Conservation (phyloP, 2,113 vertebrate genomes). For the Percopsis transmontana region DNA sequence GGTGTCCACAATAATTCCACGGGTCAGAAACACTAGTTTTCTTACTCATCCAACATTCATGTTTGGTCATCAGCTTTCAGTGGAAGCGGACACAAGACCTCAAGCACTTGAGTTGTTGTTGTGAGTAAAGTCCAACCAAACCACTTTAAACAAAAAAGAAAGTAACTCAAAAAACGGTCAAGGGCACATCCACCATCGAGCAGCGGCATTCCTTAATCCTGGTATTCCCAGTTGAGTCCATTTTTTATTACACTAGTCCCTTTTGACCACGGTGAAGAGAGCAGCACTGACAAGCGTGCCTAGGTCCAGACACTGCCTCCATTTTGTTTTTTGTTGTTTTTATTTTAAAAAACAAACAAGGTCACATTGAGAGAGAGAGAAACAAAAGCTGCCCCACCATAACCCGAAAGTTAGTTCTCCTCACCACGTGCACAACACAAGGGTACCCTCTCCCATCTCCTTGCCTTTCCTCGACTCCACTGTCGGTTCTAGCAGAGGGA, state of each 20-base stretch:
- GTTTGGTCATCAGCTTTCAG: slow-evolving; percentile 65
- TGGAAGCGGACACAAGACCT: slow-evolving; percentile 27
- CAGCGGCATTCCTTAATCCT: slow-evolving; percentile 10
- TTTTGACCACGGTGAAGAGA: slow-evolving; percentile 26
- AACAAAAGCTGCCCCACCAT: slow-evolving; percentile 17
- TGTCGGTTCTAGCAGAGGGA: slow-evolving; percentile 53
- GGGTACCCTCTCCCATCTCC: background rate
- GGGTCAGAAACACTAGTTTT: slow-evolving; percentile 35
- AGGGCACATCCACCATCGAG: slow-evolving; percentile 19
- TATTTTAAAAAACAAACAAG: background rate
- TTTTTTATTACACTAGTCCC: slow-evolving; percentile 51
- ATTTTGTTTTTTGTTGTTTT: no score
- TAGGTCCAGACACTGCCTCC: slow-evolving; percentile 22
- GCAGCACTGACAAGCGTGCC: slow-evolving; percentile 1
- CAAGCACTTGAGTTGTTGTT: slow-evolving; percentile 29
- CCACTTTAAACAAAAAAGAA: slow-evolving; percentile 24
- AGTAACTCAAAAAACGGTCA: slow-evolving; percentile 15
- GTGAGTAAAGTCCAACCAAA: slow-evolving; percentile 25
- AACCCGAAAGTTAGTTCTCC: slow-evolving; percentile 18
- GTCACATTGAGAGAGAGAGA: slow-evolving; percentile 1
- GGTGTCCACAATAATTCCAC: slow-evolving; percentile 2
- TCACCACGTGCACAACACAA: slow-evolving; percentile 29
- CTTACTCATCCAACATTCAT: slow-evolving; percentile 50
- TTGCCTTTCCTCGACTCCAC: background rate
- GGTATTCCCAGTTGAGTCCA: slow-evolving; percentile 28